A percentile compares a stretch with the other conserved stretches of the same genome.
These are phyloP conservation scores for Stenoptilia bipunctidactyla DNA, from an alignment of 2,888 invertebrate species.

Conservation along the genomic window DNA sequence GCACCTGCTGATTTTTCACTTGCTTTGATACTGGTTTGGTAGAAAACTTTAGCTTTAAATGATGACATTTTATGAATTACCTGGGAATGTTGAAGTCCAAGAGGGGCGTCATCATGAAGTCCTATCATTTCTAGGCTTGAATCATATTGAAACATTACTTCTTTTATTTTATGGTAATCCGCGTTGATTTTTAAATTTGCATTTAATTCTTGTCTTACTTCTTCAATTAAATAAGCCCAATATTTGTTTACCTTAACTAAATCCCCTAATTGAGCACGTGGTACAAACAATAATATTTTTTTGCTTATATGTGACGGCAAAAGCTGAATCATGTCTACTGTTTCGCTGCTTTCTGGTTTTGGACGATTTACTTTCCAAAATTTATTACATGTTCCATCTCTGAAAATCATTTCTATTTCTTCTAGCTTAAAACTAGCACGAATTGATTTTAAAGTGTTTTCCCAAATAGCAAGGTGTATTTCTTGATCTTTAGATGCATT, in stretches of 20 bases:
- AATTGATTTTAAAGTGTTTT: constrained; percentile 35
- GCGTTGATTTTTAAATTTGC: background rate
- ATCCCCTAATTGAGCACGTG: background rate
- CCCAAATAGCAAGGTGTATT: constrained; percentile 29
- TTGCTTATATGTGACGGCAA: background rate
- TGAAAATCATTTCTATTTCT: constrained; percentile 41
- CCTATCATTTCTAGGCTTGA: too few species aligned
- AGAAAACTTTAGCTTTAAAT: too few species aligned
- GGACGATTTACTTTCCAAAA: constrained; percentile 51
- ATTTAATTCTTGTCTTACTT: background rate
- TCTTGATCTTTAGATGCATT: too few species aligned
- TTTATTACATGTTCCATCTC: constrained; percentile 36
- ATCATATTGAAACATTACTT: background rate
- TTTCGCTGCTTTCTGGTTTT: constrained; percentile 43
- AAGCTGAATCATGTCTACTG: constrained; percentile 42
- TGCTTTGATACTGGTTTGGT: too few species aligned
- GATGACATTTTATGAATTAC: too few species aligned
- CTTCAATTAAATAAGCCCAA: background rate
- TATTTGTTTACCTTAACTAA: background rate
- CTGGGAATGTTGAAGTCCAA: too few species aligned
- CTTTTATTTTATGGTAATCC: background rate
- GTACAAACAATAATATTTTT: background rate
- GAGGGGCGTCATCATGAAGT: too few species aligned
- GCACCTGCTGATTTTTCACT: too few species aligned
- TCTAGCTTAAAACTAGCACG: constrained; percentile 44